phyloP scores from a whole-genome alignment of 2,888 invertebrate genomes.

The Pherbina coryleti region DNA sequence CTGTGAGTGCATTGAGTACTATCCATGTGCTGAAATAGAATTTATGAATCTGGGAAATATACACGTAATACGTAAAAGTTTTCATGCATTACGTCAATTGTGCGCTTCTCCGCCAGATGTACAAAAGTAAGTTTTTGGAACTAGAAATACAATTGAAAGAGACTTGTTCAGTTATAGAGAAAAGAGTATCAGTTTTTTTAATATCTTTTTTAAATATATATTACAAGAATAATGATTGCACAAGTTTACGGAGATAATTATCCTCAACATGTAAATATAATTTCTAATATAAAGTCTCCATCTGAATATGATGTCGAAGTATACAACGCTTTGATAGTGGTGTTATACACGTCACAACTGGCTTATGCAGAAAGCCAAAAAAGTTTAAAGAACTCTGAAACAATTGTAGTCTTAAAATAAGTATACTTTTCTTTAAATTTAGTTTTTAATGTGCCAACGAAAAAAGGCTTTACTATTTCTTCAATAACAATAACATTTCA shows the following conservation, averaged over 20 bases:
- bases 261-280: no score
- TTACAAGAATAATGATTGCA: no score
- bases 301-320: no score
- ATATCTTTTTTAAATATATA: no score
- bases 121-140: slow-evolving; percentile 75
- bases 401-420: no score
- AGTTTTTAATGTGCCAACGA: not conserved
- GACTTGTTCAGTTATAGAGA: not conserved
- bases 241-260: no score
- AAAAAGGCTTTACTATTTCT: not conserved
- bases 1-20: slow-evolving; percentile 95
- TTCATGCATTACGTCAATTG: slow-evolving; percentile 85
- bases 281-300: no score
- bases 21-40: slow-evolving; percentile 93
- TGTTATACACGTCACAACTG: no score
- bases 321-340: no score
- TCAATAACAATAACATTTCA: slow-evolving; percentile 37
- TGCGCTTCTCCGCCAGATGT: slow-evolving; percentile 85
- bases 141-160: not conserved
- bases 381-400: no score
- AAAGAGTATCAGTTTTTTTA: not conserved
- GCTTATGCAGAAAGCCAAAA: no score
- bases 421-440: no score
- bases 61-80: slow-evolving; percentile 93
- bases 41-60: slow-evolving; percentile 99